These are phyloP conservation scores for Drosophila leontia DNA, from an alignment of 1,140 invertebrate species.

Conservation along the genomic window DNA sequence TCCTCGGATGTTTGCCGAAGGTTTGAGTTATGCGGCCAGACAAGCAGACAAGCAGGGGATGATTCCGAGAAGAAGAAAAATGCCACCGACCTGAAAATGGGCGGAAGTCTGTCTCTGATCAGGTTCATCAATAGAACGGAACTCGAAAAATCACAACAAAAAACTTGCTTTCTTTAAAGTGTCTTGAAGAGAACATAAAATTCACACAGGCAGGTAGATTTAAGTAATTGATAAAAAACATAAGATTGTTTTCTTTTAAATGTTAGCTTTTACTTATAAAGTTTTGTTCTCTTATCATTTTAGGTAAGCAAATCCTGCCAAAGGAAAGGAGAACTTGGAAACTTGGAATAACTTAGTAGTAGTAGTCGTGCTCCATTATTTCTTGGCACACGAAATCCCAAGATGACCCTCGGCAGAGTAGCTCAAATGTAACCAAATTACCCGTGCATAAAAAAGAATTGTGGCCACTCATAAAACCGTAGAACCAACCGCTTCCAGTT, in stretches of 20 bases:
- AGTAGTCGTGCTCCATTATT: not conserved
- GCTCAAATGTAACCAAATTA: constrained; percentile 69
- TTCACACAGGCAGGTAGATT: not conserved
- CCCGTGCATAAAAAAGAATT: constrained; percentile 63
- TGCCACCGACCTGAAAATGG: constrained; percentile 47
- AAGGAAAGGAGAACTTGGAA: not conserved
- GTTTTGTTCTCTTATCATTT: constrained; percentile 32
- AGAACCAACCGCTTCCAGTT: constrained; percentile 47
- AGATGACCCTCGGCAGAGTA: constrained; percentile 50
- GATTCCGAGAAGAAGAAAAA: constrained; percentile 10
- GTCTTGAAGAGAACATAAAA: not conserved
- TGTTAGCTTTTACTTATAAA: not conserved
- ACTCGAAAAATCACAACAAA: constrained; percentile 13
- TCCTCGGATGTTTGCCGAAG: constrained; percentile 22
- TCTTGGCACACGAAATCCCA: not conserved
- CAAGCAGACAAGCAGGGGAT: constrained; percentile 21
- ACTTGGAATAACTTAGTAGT: not conserved
- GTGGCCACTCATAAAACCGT: constrained; percentile 38
- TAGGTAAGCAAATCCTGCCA: constrained; percentile 56
- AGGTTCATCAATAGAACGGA: constrained; percentile 54
- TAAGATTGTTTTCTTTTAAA: not conserved
- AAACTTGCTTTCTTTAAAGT: not conserved
- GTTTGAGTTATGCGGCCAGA: constrained; percentile 70
- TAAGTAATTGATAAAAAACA: not conserved
- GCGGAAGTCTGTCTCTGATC: constrained; percentile 46